Conservation (phyloP, 64 coral and sea anemone species). For the Montipora foliosa region DNA sequence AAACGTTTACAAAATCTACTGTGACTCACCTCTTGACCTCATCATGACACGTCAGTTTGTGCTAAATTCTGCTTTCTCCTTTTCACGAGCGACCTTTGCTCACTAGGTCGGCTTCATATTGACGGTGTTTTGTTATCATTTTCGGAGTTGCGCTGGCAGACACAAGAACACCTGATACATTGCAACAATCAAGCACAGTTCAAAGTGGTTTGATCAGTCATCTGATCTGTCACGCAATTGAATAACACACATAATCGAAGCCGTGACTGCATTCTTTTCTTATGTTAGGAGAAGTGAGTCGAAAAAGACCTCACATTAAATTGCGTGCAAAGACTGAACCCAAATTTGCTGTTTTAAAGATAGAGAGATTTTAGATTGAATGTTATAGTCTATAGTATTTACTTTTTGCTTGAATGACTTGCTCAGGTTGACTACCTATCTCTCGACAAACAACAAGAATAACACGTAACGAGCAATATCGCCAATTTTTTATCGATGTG, state of each 20-base stretch:
- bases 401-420: conserved; percentile 1
- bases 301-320: not conserved
- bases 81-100: conserved; percentile 27
- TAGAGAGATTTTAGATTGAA: not conserved
- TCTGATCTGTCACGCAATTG: not conserved
- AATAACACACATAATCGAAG: not conserved
- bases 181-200: conserved; percentile 2
- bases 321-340: conserved; percentile 33
- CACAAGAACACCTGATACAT: conserved; percentile 5
- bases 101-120: not conserved
- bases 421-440: conserved; percentile 23
- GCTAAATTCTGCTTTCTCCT: conserved; percentile 36
- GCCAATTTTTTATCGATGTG: not conserved
- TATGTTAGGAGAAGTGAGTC: conserved; percentile 1
- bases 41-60: conserved; percentile 12
- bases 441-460: conserved; percentile 40
- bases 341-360: conserved; percentile 19
- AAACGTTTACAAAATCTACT: conserved; percentile 35
- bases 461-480: not conserved
- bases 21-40: conserved; percentile 26
- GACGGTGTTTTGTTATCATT: not conserved
- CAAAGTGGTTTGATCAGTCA: not conserved
- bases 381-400: not conserved
- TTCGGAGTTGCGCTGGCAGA: conserved; percentile 3
- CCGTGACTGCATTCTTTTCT: not conserved